Conservation (phyloP, 2,888 invertebrate species). For the Gonocerus acuteangulatus region DNA sequence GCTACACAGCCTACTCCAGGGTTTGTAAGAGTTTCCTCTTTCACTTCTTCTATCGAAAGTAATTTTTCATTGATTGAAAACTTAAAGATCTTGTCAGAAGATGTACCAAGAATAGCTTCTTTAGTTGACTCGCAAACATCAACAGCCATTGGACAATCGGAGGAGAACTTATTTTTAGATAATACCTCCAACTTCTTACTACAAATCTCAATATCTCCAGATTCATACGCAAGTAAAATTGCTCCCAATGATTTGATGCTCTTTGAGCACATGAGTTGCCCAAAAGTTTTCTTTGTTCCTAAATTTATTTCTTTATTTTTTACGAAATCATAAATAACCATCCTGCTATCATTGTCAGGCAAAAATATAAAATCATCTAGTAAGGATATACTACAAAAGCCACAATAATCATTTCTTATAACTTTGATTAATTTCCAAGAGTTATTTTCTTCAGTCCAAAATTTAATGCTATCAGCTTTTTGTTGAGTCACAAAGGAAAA, state of each 20-base stretch:
- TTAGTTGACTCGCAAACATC: constrained; percentile 60
- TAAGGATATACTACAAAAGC: constrained; percentile 51
- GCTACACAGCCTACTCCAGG: constrained; percentile 62
- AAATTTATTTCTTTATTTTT: constrained; percentile 43
- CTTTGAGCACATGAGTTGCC: constrained; percentile 60
- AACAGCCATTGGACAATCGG: constrained; percentile 61
- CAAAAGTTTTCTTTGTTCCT: constrained; percentile 47
- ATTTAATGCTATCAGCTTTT: constrained; percentile 61
- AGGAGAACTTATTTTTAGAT: constrained; percentile 50
- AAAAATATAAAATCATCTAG: constrained; percentile 28
- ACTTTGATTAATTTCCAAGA: constrained; percentile 48
- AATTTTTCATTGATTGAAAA: constrained; percentile 52
- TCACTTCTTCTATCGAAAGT: constrained; percentile 41
- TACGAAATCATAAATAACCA: constrained; percentile 25
- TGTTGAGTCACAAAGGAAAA: constrained; percentile 63
- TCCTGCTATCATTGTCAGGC: constrained; percentile 29
- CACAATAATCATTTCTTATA: constrained; percentile 56
- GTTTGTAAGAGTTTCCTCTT: constrained; percentile 59
- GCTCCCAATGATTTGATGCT: constrained; percentile 48
- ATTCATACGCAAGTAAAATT: constrained; percentile 64
- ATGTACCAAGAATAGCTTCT: constrained; percentile 60
- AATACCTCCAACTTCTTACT: constrained; percentile 56
- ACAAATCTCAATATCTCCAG: constrained; percentile 64
- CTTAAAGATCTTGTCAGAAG: constrained; percentile 56
- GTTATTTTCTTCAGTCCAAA: constrained; percentile 52